Evolutionary conservation across 2,888 invertebrate species (phyloP).

Genomic region (Ceraclea dissimilis): DNA sequence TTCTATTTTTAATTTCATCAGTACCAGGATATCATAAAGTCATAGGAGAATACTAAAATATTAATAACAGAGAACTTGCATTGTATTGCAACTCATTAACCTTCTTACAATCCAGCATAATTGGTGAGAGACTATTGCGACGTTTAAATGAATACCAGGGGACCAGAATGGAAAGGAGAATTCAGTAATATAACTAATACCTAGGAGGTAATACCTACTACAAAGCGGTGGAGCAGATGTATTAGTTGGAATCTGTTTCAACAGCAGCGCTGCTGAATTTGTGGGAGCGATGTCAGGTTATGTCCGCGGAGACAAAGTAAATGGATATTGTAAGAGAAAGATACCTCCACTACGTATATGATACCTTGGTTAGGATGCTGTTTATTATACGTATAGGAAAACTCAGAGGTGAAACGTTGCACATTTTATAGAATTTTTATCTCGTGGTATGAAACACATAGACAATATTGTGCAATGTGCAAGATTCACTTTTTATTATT

Average conservation of each 20-base stretch:
- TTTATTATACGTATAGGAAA: too few relatives aligned
- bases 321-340: neutral
- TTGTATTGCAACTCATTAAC: neutral
- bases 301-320: constrained; percentile 1
- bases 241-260: neutral
- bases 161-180: neutral
- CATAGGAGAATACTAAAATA: too few relatives aligned
- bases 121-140: neutral
- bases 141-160: neutral
- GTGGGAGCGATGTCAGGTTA: neutral
- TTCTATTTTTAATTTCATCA: too few relatives aligned
- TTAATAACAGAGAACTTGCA: too few relatives aligned
- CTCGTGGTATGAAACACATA: too few relatives aligned
- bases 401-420: too few relatives aligned
- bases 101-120: neutral
- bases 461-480: too few relatives aligned
- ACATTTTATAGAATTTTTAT: too few relatives aligned
- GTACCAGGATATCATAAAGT: too few relatives aligned
- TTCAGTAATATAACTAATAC: neutral
- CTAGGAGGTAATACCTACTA: neutral
- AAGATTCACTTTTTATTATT: too few relatives aligned
- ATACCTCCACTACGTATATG: too few relatives aligned
- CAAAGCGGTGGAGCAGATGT: neutral
- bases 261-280: neutral
- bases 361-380: too few relatives aligned